Evolutionary conservation across 2,888 invertebrate genomes (phyloP), one percentile per base, ranked within the genome.

Genomic region (Ormia ochracea): DNA sequence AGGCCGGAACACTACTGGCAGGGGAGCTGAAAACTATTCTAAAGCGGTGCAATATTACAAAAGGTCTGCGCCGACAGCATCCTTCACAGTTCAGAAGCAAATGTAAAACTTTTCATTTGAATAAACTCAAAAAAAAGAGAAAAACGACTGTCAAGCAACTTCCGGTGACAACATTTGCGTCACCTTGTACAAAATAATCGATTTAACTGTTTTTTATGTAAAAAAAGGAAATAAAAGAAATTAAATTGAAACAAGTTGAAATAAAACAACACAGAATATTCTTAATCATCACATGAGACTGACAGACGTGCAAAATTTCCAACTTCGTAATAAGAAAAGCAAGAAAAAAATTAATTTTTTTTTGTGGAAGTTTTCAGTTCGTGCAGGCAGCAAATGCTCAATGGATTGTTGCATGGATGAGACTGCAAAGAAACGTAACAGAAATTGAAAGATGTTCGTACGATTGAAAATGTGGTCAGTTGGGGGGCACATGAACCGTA

Each of bases 401-500:
- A 58, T 58, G 17, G 23, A 5, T 52, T 52, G 52, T 28, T 19
- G 14, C 4, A 23, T 1, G 17, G 52, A 19, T 7, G 26, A 61
- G 28, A 7, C 68, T 33, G 41, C n/a, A n/a, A n/a, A n/a, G 1
- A 50, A 43, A 54, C 54, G 12, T 58, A 72, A 61, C 38, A 61
- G 38, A 61, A n/a, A 61, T 72, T 23, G 10, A 52, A 41, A 63
- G 7, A 31, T 21, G 33, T 50, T 12, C 26, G 14, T 12, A 21
- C n/a, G 33, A 41, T 6, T 56, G 28, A 33, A 54, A 19, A 48
- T 38, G 56, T 74, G 74, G 66, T 66, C 74, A 74, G 74, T 58
- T 77, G 4, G 65, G 74, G 73, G 73, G 61, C 84, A 84, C 86
- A 85, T 86, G 87, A 88, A 88, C 88, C 88, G 87, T 87, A 85